Evolutionary conservation across 2,888 invertebrate species (phyloP), one percentile per base, ranked within the genome.

Genomic region (Lathronympha strigana): DNA sequence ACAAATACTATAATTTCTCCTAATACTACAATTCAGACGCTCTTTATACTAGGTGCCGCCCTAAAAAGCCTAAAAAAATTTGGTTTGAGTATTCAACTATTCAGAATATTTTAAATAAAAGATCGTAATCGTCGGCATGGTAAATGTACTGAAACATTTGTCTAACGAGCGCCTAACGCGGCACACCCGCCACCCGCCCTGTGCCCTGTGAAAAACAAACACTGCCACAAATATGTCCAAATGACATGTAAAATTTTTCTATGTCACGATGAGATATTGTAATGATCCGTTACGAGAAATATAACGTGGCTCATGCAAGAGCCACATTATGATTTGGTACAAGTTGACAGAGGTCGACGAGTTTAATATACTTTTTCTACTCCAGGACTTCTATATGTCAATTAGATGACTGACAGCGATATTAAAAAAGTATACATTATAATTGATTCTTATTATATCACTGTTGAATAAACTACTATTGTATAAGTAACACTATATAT

Each of bases 191-290:
- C n/a, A n/a, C n/a, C n/a, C n/a, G n/a, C n/a, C n/a, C n/a, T n/a
- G n/a, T n/a, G n/a, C 88, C 88, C 76, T 72, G 76, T 86, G 86
- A 83, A 90, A 92, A 92, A 90, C 91, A 89, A 91, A 92, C 87
- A 90, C 82, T 83, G 84, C 75, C 86, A 85, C 86, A 88, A 88
- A 87, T 83, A 79, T 82, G 73, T 80, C 86, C 85, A 90, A 91
- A 92, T 91, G 88, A 90, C 90, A 90, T 84, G 89, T 88, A 80
- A 86, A 89, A 92, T 88, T 90, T 90, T 90, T 92, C 91, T 88
- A 83, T 82, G 92, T 90, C 92, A 90, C 86, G 79, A 90, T 90
- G 88, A 91, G 84, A 88, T 87, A 92, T 90, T 84, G 85, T 92
- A 91, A 92, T 91, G 91, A 84, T 76, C 86, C 91, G 90, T 91